Evolutionary conservation across 2,113 vertebrate genomes (phyloP).

Genomic region (Rhinoptilus africanus): DNA sequence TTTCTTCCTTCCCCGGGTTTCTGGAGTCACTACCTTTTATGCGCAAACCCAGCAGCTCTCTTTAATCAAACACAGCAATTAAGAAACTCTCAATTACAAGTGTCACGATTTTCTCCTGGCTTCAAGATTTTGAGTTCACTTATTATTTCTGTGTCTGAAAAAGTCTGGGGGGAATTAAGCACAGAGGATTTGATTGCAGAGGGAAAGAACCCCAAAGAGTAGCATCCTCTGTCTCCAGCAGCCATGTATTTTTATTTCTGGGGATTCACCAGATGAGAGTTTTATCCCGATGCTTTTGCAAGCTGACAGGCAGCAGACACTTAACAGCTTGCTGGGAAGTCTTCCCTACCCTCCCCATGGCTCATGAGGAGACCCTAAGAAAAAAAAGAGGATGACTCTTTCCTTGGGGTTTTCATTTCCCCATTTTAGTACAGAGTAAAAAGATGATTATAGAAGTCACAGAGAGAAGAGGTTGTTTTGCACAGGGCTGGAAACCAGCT

Average conservation of each 20-base stretch:
- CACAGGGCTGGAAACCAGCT: background rate
- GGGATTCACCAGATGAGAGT: background rate
- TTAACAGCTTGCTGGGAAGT: background rate
- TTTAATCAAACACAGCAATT: constrained; percentile 28
- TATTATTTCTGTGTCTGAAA: background rate
- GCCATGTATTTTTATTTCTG: fast-evolving
- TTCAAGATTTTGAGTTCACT: background rate
- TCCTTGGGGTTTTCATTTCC: background rate
- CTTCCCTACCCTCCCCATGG: background rate
- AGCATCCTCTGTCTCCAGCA: background rate
- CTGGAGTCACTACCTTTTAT: background rate
- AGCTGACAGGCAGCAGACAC: background rate
- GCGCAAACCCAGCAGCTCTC: background rate
- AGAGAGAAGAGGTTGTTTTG: background rate
- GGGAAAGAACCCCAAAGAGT: background rate
- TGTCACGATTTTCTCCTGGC: background rate
- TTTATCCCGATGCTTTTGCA: background rate
- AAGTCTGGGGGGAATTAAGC: background rate
- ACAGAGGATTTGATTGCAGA: background rate
- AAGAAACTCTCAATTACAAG: constrained; percentile 6
- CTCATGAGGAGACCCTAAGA: background rate
- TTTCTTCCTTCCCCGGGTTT: background rate
- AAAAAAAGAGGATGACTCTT: background rate
- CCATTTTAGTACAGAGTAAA: background rate
- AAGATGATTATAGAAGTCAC: background rate